Conservation (phyloP, 2,888 invertebrate genomes). For the Drosophila vallismaia region DNA sequence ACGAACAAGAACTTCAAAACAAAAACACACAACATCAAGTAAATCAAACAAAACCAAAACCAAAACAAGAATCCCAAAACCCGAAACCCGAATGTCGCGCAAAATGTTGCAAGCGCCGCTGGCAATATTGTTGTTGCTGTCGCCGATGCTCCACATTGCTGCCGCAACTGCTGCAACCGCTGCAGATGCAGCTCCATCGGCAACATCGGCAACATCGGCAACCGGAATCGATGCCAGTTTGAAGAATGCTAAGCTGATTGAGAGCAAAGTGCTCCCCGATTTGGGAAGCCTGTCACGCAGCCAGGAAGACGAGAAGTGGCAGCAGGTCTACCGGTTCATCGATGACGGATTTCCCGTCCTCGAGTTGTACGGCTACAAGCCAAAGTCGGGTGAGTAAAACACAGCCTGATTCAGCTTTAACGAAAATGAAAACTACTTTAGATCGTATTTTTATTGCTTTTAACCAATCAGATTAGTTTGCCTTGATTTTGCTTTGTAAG, state of each 20-base stretch:
- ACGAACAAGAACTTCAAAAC: conserved; percentile 15
- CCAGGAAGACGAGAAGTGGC: conserved; percentile 82
- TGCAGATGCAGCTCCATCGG: conserved; percentile 20
- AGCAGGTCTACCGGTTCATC: conserved; percentile 81
- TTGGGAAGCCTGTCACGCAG: conserved; percentile 64
- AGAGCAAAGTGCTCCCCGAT: conserved; percentile 82
- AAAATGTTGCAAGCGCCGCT: conserved; percentile 77
- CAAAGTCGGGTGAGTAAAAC: conserved; percentile 78
- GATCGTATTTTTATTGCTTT: background rate
- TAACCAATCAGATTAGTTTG: background rate
- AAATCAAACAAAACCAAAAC: conserved; percentile 19
- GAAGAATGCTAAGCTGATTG: conserved; percentile 82
- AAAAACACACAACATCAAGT: conserved; percentile 9
- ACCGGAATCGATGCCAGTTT: conserved; percentile 80
- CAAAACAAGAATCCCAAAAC: conserved; percentile 12
- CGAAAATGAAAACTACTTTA: background rate
- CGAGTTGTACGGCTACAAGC: conserved; percentile 82
- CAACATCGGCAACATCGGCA: conserved; percentile 43
- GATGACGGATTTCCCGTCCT: conserved; percentile 83
- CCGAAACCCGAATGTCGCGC: conserved; percentile 61
- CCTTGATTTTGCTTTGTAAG: conserved; percentile 7
- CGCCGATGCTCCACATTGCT: conserved; percentile 53
- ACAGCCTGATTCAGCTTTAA: background rate
- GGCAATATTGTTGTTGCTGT: conserved; percentile 65
- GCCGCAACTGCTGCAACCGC: conserved; percentile 28